Evolutionary conservation across 1,140 invertebrate species (phyloP), one percentile per base, ranked within the genome.

Genomic region (Arctopsyche grandis): DNA sequence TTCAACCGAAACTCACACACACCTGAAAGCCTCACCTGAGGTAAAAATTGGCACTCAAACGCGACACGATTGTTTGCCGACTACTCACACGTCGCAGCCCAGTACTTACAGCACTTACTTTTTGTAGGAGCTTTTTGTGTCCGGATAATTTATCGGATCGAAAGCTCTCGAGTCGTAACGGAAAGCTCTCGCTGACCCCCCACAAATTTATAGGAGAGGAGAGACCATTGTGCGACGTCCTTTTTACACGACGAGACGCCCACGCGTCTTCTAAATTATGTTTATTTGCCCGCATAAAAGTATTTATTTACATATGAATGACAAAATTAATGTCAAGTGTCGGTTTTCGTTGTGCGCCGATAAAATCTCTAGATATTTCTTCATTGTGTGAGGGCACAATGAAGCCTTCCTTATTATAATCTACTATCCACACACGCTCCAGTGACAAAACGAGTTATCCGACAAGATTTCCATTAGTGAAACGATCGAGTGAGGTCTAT

Each of bases 291-390:
- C 43, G 21, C 21, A 48, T 48, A 48, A 56, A 48, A 74, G 70
- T 74, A 74, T 74, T 74, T 52, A 74, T 74, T 74, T 74, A 74
- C 70, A 74, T 74, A 74, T 74, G 70, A 74, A 74, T 52, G 70
- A 74, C 22, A 74, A 74, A 74, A 74, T 74, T 48, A 74, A 56
- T 74, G 70, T 26, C 22, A 38, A 24, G 70, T 74, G 70, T 74
- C 21, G 46, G 70, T 74, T 74, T 74, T 74, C 70, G 29, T 24
- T 48, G 46, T 48, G 70, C 70, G 46, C 5, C 29, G 43, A 74
- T 74, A 74, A 21, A 19, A 69, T 69, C 66, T 60, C 9, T 9
- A 69, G 21, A 74, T 74, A 48, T 74, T 74, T 74, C 43, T 74
- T 74, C 46, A 74, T 74, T 69, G 66, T 69, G 66, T 69, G 38